These are phyloP conservation scores for Carterocephalus palaemon DNA, from an alignment of 2,888 invertebrate genomes.

Conservation along the genomic window DNA sequence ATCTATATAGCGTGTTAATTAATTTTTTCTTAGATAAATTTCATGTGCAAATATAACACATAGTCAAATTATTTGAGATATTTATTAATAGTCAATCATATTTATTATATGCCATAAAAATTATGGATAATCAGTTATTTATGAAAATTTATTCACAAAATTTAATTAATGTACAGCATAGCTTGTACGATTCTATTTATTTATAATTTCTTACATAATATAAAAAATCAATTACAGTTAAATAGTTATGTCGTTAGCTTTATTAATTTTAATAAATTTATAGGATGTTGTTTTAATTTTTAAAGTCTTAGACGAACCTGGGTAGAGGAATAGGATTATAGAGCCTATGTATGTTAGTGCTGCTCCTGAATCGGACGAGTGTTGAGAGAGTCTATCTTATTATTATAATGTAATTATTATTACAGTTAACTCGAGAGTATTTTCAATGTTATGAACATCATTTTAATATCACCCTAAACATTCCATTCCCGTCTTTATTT, in stretches of 20 bases:
- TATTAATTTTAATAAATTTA: conserved; percentile 19
- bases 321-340: conserved; percentile 9
- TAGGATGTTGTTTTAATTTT: conserved; percentile 19
- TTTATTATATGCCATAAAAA: conserved; percentile 2
- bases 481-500: conserved; percentile 50
- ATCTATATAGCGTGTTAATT: conserved; percentile 18
- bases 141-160: not conserved
- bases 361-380: conserved; percentile 49
- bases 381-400: conserved; percentile 50
- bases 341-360: conserved; percentile 43
- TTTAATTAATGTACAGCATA: conserved; percentile 10
- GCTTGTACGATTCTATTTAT: conserved; percentile 10
- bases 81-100: conserved; percentile 3
- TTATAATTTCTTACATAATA: not conserved
- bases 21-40: conserved; percentile 20
- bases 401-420: conserved; percentile 36
- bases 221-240: not conserved
- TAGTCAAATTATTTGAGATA: conserved; percentile 8
- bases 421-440: conserved; percentile 33
- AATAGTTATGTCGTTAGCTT: conserved; percentile 2
- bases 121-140: not conserved
- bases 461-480: conserved; percentile 43
- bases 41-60: conserved; percentile 10
- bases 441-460: conserved; percentile 25
- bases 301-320: conserved; percentile 14